phyloP scores from a whole-genome alignment of 2,888 invertebrate genomes.

The Schizotus pectinicornis region DNA sequence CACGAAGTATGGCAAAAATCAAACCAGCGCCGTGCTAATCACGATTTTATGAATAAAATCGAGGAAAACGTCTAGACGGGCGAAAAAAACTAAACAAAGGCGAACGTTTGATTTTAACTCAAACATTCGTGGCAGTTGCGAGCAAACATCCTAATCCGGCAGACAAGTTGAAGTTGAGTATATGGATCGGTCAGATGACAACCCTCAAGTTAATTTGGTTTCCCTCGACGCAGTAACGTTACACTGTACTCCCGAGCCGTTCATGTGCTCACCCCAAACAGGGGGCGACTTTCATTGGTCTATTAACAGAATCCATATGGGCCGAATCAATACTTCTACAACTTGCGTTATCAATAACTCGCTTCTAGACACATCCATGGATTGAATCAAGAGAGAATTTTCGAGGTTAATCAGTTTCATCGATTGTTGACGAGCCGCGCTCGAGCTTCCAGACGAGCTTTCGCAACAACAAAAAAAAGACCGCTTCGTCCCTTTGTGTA shows the following conservation, averaged over 20 bases:
- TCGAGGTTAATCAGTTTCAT: slow-evolving; percentile 6
- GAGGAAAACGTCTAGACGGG: slow-evolving; percentile 1
- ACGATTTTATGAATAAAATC: slow-evolving; percentile 3
- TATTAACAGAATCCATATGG: slow-evolving; percentile 43
- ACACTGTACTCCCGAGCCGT: slow-evolving; percentile 22
- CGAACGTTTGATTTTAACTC: background rate
- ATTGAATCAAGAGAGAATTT: slow-evolving; percentile 2
- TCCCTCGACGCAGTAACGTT: slow-evolving; percentile 36
- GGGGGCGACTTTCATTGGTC: slow-evolving; percentile 37
- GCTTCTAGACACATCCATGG: slow-evolving; percentile 2
- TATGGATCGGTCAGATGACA: slow-evolving; percentile 25
- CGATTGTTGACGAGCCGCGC: background rate
- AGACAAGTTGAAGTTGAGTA: background rate
- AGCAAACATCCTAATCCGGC: no score
- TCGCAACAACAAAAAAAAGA: background rate
- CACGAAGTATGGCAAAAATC: background rate
- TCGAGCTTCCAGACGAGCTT: no score
- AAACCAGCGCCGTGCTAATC: background rate
- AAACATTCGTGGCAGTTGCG: background rate
- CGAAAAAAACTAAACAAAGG: background rate
- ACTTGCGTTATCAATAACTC: background rate
- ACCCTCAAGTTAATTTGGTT: slow-evolving; percentile 43
- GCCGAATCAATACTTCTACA: slow-evolving; percentile 38
- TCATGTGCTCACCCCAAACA: slow-evolving; percentile 32
- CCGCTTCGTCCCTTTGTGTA: slow-evolving; percentile 9